Base-by-base conservation (phyloP, 2,113 vertebrate genomes). In the Haemorhous mexicanus region DNA sequence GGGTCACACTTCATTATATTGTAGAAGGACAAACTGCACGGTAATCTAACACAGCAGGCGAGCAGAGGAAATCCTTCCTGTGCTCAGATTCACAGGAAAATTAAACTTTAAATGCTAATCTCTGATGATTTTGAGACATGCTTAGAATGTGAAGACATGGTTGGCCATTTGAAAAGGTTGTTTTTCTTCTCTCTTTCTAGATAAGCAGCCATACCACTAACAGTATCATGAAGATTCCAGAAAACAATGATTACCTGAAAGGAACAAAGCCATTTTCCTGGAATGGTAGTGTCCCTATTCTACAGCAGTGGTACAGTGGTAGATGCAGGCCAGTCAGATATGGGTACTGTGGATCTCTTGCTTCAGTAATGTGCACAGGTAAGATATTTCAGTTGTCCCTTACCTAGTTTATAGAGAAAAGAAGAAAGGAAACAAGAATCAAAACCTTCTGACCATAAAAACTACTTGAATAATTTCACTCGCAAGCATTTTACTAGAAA, bases 291-390 rank as follows among this genome's bases (percentile, higher is more conserved):
- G 39, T 94, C 27, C 92, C 95, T 49, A 86, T 95, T 44, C 69
- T 94, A 44, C 85, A 87, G 28, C 95, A 95, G 63, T 95, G 94
- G 96, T 92, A 90, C 61, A 90, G 66, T 2, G 89, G 93, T 47
- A 92, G 94, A 39, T 89, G 86, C 27, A 95, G 94, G 16, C 94
- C 95, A 0, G 93, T 96, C 63, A 92, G 89, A 95, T 87, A 90
- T 6, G 87, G 78, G 4, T 78, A 95, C 47, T 93, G 88, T 66
- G 78, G 85, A 28, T 89, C 82, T 72, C 87, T 94, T 78, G 84
- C 86, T 87, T 90, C 94, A 87, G 90, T 97, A 19, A 84, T 96
- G 77, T 96, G 92, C 59, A 96, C 93, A 92, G 87, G 85, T 92
- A 80, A 23, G 82, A 17, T 52, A 41, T 28, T 67, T 87, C 67